These are phyloP conservation scores for Poeciliopsis turneri DNA, from an alignment of 2,797 vertebrate genomes.

Conservation along the genomic window DNA sequence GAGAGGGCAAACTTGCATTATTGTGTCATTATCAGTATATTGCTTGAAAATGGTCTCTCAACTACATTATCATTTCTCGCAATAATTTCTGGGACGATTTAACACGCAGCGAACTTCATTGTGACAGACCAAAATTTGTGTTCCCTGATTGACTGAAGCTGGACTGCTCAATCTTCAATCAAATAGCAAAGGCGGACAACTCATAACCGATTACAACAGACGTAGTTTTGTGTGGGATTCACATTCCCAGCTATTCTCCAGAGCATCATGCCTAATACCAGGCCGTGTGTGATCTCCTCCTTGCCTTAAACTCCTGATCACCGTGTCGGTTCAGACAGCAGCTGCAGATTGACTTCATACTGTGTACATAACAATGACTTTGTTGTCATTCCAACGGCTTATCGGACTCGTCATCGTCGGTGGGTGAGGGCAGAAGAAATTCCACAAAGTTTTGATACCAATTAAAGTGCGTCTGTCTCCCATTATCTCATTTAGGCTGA, in stretches of 20 bases:
- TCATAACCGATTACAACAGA: slow-evolving; percentile 56
- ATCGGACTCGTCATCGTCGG: slow-evolving; percentile 70
- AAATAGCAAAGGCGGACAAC: slow-evolving; percentile 51
- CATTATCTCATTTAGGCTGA: slow-evolving; percentile 74
- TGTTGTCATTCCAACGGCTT: slow-evolving; percentile 79
- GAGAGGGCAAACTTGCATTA: too few relatives aligned
- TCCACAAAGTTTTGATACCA: slow-evolving; percentile 76
- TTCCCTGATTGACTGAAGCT: neutral
- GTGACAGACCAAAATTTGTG: neutral
- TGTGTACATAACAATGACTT: slow-evolving; percentile 80
- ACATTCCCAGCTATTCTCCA: slow-evolving; percentile 57
- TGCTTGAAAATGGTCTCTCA: too few relatives aligned
- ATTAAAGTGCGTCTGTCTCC: slow-evolving; percentile 77
- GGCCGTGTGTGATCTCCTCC: slow-evolving; percentile 30
- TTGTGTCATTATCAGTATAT: too few relatives aligned
- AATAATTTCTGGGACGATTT: too few relatives aligned
- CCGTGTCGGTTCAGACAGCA: slow-evolving; percentile 54
- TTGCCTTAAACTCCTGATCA: slow-evolving; percentile 52
- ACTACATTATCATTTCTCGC: too few relatives aligned
- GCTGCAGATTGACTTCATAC: slow-evolving; percentile 71
- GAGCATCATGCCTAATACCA: slow-evolving; percentile 48
- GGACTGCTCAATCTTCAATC: neutral
- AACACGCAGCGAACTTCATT: too few relatives aligned
- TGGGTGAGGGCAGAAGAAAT: slow-evolving; percentile 73
- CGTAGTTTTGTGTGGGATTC: slow-evolving; percentile 56